Percentiles rank a stretch among this genome's conserved stretches.
phyloP scores from a whole-genome alignment of 2,113 vertebrate genomes.

The Chloropsis hardwickii region DNA sequence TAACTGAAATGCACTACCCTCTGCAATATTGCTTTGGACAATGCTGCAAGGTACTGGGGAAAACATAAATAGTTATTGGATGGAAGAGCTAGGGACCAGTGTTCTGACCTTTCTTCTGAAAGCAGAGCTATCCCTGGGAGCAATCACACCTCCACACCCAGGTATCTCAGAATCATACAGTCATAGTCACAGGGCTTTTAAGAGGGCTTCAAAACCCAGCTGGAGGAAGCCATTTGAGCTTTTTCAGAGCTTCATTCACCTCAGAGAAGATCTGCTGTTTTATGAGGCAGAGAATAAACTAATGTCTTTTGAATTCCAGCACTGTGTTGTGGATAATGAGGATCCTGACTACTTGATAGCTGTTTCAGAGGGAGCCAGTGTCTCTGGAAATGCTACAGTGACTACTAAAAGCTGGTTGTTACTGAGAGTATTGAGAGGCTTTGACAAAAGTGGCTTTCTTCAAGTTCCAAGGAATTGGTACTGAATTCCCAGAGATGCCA shows the following conservation, averaged over 20 bases:
- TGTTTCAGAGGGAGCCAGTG: background rate
- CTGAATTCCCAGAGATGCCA: background rate
- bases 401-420: background rate
- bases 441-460: background rate
- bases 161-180: background rate
- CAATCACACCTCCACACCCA: background rate
- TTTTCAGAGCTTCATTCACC: background rate
- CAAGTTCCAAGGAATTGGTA: background rate
- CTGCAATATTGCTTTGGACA: background rate
- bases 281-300: background rate
- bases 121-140: background rate
- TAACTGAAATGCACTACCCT: background rate
- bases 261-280: background rate
- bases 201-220: background rate
- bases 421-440: background rate
- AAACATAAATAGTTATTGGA: background rate
- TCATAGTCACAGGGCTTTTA: background rate
- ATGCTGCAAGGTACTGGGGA: background rate
- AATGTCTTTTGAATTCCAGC: background rate
- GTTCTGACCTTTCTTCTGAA: background rate
- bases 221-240: background rate
- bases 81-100: background rate
- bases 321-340: background rate
- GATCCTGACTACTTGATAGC: background rate
- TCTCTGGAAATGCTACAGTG: background rate